These are phyloP conservation scores for Sebastes itinus DNA, from an alignment of 2,797 vertebrate genomes.

Conservation along the genomic window DNA sequence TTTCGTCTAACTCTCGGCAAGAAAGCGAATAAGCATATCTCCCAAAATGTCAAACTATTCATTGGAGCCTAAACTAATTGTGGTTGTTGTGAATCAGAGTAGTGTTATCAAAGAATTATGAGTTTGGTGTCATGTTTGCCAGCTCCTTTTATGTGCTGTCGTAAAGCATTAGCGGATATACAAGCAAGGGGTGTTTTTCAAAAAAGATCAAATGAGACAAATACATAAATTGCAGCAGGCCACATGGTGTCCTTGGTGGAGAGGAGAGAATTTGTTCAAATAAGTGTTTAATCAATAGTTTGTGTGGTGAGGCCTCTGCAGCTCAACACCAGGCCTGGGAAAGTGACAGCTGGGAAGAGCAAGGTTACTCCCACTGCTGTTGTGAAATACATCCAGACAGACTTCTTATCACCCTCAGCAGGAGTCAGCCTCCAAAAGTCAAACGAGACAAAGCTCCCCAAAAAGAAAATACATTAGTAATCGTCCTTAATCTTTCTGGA, in stretches of 20 bases:
- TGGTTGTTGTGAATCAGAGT: background rate
- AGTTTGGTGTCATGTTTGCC: background rate
- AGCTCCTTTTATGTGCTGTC: background rate
- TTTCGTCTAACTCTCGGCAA: no score
- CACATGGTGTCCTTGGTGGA: background rate
- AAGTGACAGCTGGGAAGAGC: slow-evolving; percentile 61
- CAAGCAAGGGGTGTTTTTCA: background rate
- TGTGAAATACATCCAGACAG: slow-evolving; percentile 33
- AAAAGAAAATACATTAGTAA: background rate
- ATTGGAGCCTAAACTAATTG: background rate
- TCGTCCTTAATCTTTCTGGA: background rate
- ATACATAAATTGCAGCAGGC: background rate
- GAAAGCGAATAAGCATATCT: background rate
- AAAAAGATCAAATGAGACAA: slow-evolving; percentile 1
- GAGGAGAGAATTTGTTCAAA: slow-evolving; percentile 20
- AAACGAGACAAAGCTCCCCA: background rate
- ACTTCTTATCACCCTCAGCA: slow-evolving; percentile 27
- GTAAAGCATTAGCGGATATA: background rate
- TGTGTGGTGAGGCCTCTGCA: background rate
- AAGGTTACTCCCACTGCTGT: slow-evolving; percentile 54
- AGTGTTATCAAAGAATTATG: no score
- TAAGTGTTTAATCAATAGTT: slow-evolving; percentile 30
- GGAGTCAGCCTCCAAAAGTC: slow-evolving; percentile 1
- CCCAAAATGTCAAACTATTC: background rate
- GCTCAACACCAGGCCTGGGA: slow-evolving; percentile 26